Conservation (phyloP, 2,888 invertebrate genomes). For the Cataglyphis rosenhaueri region DNA sequence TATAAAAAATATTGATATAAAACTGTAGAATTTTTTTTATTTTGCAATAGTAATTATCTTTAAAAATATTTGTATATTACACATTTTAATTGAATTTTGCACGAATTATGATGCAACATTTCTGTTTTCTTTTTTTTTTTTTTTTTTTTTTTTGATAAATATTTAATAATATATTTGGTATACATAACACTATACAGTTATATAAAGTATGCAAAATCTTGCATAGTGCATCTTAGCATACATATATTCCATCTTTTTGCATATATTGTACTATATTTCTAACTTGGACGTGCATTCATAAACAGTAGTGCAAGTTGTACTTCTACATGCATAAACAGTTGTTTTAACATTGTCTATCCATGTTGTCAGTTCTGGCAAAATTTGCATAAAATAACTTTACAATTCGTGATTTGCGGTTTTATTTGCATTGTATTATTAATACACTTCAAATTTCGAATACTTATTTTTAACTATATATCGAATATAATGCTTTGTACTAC, state of each 20-base stretch:
- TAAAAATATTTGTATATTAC: background rate
- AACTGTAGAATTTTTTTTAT: background rate
- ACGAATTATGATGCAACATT: background rate
- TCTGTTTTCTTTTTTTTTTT: background rate
- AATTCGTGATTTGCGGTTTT: background rate
- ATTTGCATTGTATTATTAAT: background rate
- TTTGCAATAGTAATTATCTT: background rate
- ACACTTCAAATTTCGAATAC: background rate
- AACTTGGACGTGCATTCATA: constrained; percentile 26
- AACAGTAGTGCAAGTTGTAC: constrained; percentile 23
- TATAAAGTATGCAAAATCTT: constrained; percentile 7
- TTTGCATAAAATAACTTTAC: constrained; percentile 23
- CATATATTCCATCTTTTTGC: constrained; percentile 23
- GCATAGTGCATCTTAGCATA: constrained; percentile 39
- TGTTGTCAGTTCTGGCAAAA: constrained; percentile 13
- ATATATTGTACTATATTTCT: constrained; percentile 26
- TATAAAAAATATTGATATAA: background rate
- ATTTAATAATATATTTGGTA: constrained; percentile 13
- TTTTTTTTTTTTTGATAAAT: background rate
- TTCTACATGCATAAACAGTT: constrained; percentile 27
- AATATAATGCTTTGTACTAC: background rate
- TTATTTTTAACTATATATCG: background rate
- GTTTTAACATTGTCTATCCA: background rate
- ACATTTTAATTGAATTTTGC: background rate
- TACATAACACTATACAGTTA: constrained; percentile 10